phyloP scores from a whole-genome alignment of 2,888 invertebrate genomes.

The Choreutis nemorana region DNA sequence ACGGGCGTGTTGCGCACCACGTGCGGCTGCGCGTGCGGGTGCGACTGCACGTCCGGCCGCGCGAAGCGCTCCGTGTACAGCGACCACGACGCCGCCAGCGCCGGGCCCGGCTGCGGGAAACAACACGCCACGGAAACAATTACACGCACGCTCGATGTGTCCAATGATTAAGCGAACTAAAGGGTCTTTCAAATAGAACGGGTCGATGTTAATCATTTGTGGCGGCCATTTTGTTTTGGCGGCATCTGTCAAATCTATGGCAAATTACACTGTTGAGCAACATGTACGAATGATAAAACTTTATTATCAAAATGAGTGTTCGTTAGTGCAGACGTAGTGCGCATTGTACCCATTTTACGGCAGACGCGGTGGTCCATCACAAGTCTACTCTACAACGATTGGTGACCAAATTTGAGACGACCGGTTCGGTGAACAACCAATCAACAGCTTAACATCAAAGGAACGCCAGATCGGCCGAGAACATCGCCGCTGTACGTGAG shows the following conservation, averaged over 20 bases:
- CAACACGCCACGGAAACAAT: slow-evolving; percentile 2
- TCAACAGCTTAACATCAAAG: slow-evolving; percentile 15
- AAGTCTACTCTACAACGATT: slow-evolving; percentile 3
- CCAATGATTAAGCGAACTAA: slow-evolving; percentile 1
- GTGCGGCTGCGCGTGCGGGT: slow-evolving; percentile 5
- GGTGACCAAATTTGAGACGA: slow-evolving; percentile 21
- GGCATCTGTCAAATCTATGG: slow-evolving; percentile 1
- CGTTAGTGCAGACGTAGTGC: slow-evolving; percentile 8
- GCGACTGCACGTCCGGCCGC: slow-evolving; percentile 15
- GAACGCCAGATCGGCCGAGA: slow-evolving; percentile 19
- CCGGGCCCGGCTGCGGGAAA: slow-evolving; percentile 16
- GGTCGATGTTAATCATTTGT: too few species aligned
- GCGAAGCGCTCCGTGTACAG: slow-evolving; percentile 38
- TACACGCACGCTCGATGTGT: slow-evolving; percentile 7
- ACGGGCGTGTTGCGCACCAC: slow-evolving; percentile 41
- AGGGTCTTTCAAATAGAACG: background rate
- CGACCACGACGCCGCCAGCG: slow-evolving; percentile 34
- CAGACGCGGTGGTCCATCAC: slow-evolving; percentile 5
- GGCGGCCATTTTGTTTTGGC: too few species aligned
- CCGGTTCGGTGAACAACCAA: slow-evolving; percentile 16
- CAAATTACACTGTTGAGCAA: slow-evolving; percentile 6
- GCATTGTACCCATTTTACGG: slow-evolving; percentile 8
- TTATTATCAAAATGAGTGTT: slow-evolving; percentile 10
- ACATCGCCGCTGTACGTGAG: slow-evolving; percentile 19
- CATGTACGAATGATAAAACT: slow-evolving; percentile 10